Evolutionary conservation across 1,140 invertebrate species (phyloP), one percentile per base, ranked within the genome.

Genomic region (Melitaea cinxia): DNA sequence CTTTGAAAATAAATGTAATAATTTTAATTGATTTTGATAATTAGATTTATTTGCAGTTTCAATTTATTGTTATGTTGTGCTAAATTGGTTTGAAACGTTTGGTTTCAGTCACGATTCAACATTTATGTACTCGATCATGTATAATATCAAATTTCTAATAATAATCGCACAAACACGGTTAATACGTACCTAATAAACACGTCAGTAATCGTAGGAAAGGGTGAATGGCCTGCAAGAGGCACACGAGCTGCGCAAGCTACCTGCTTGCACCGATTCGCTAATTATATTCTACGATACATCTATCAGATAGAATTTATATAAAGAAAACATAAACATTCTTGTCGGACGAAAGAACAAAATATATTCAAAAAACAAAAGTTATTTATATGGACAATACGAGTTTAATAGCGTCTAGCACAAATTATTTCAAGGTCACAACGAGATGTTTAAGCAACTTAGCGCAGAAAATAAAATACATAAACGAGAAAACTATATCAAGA

Each of bases 181-280:
- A 60, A 33, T 55, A 63, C 57, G 52, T 60, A 49, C 55, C 64
- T 61, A 71, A 71, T 71, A 68, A 71, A 66, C 69, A 63, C 65
- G 65, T 62, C 69, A 71, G 69, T 64, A 68, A 71, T 71, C 69
- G 65, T 66, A 64, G 56, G 39, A 33, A 39, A 47, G 61, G 69
- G 69, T 71, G 69, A 71, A 71, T 59, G 69, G 65, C 69, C 69
- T 62, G 30, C 64, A 61, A 39, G 65, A 62, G 62, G 57, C 63
- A 65, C 56, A 57, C 68, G 37, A 53, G 42, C 42, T 23, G 21
- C 10, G 42, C 55, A 24, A 63, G 59, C 54, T 63, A 66, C 65
- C 60, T 68, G 57, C 65, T 39, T 62, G 42, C 50, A 71, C 50
- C 65, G 63, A 71, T 67, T 67, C 57, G 60, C 65, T 71, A 67